These are phyloP conservation scores for Schizopygopsis malacanthus DNA, from an alignment of 2,797 vertebrate genomes.

Conservation along the genomic window DNA sequence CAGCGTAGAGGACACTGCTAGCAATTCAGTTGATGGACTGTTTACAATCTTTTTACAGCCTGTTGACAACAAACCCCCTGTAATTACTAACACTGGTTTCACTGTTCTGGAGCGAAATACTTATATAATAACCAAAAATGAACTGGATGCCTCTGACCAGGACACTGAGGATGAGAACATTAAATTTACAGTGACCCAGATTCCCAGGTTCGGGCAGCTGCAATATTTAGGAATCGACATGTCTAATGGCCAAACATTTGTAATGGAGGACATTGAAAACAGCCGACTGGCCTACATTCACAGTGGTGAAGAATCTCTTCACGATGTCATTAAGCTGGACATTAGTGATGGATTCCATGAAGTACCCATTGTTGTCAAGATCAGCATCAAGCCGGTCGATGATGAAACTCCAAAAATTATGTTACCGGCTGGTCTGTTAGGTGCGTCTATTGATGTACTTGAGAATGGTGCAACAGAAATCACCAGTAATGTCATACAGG, in stretches of 20 bases:
- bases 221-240: constrained; percentile 79
- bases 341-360: constrained; percentile 85
- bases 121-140: constrained; percentile 80
- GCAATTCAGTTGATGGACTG: constrained; percentile 81
- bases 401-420: constrained; percentile 80
- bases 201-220: constrained; percentile 79
- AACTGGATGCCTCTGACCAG: constrained; percentile 83
- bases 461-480: constrained; percentile 86
- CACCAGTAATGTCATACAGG: constrained; percentile 81
- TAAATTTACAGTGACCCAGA: constrained; percentile 80
- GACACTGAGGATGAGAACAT: constrained; percentile 85
- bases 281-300: constrained; percentile 82
- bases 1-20: constrained; percentile 83
- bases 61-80: constrained; percentile 85
- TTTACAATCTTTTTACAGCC: constrained; percentile 90
- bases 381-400: constrained; percentile 81
- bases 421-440: constrained; percentile 76
- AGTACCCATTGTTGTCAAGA: constrained; percentile 80
- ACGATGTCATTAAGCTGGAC: constrained; percentile 81
- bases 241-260: constrained; percentile 83
- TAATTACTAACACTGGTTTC: constrained; percentile 86
- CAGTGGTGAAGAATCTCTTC: constrained; percentile 77
- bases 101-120: constrained; percentile 78
- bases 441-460: constrained; percentile 82
- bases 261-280: constrained; percentile 79